A percentile compares a stretch with the other conserved stretches of the same genome.
phyloP scores from a whole-genome alignment of 2,888 invertebrate genomes.

The Pristionchus maxplancki region DNA sequence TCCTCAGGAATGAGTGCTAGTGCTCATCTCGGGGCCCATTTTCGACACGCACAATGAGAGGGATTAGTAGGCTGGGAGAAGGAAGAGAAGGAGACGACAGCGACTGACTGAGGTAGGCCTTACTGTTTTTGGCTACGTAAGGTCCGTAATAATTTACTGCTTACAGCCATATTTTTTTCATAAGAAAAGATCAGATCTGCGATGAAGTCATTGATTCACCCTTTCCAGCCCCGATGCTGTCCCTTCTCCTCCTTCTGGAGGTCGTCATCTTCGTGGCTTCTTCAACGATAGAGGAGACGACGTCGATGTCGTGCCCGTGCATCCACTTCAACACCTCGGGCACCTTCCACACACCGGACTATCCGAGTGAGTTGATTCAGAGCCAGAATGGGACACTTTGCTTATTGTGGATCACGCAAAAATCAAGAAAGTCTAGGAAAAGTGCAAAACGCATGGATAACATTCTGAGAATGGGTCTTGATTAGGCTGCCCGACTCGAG shows the following conservation, averaged over 20 bases:
- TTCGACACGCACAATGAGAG: constrained; percentile 38
- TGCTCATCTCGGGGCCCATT: constrained; percentile 24
- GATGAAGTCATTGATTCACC: no score
- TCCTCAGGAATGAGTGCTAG: constrained; percentile 29
- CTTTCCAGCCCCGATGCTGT: background rate
- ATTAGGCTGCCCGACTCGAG: background rate
- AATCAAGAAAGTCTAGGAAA: no score
- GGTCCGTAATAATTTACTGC: no score
- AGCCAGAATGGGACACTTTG: no score
- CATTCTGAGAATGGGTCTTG: no score
- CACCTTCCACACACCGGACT: constrained; percentile 13
- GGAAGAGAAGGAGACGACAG: background rate
- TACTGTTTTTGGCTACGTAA: no score
- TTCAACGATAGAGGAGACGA: background rate
- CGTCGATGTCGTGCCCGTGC: constrained; percentile 17
- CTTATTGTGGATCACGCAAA: no score
- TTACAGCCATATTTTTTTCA: no score
- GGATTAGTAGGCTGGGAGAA: background rate
- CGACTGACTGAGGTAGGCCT: background rate
- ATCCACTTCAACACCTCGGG: constrained; percentile 42
- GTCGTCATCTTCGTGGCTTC: background rate
- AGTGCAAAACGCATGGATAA: background rate
- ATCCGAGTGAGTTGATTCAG: constrained; percentile 14
- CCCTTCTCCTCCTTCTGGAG: constrained; percentile 3
- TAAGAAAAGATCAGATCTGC: no score